Evolutionary conservation across 2,888 invertebrate species (phyloP).

Genomic region (Rhagonycha lutea): DNA sequence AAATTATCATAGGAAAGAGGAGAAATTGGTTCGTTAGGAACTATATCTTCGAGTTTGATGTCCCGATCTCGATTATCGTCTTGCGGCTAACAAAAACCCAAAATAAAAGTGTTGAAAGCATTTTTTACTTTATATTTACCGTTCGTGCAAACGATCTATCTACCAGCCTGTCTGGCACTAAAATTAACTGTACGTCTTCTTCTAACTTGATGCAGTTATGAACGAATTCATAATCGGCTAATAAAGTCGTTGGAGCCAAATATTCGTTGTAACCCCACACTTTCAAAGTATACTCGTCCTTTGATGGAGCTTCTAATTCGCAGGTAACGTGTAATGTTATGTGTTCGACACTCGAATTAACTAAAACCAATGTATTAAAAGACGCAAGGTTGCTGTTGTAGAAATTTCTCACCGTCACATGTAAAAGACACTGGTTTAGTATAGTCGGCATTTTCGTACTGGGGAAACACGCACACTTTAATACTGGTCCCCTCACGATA

Average conservation of each 20-base stretch:
- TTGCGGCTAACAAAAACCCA: constrained; percentile 57
- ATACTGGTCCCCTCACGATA: constrained; percentile 82
- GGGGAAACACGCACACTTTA: constrained; percentile 81
- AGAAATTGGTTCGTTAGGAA: constrained; percentile 72
- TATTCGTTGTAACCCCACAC: constrained; percentile 90
- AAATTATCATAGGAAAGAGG: constrained; percentile 82
- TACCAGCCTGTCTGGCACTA: constrained; percentile 68
- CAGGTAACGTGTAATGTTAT: constrained; percentile 83
- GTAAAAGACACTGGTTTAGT: constrained; percentile 80
- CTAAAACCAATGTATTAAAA: constrained; percentile 58
- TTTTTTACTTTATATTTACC: constrained; percentile 53
- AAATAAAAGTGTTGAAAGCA: background rate
- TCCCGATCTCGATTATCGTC: constrained; percentile 81
- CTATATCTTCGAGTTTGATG: constrained; percentile 75
- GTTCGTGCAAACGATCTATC: constrained; percentile 77
- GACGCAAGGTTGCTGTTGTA: background rate
- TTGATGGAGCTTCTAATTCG: constrained; percentile 67
- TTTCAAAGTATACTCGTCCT: constrained; percentile 65
- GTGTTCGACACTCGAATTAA: constrained; percentile 84
- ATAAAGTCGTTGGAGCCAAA: constrained; percentile 77
- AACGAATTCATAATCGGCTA: constrained; percentile 91
- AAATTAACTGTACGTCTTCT: constrained; percentile 76
- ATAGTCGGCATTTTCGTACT: constrained; percentile 54
- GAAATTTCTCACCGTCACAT: constrained; percentile 76
- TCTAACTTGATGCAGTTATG: constrained; percentile 93